Conservation (phyloP, 2,797 vertebrate genomes). For the Danio albolineatus region DNA sequence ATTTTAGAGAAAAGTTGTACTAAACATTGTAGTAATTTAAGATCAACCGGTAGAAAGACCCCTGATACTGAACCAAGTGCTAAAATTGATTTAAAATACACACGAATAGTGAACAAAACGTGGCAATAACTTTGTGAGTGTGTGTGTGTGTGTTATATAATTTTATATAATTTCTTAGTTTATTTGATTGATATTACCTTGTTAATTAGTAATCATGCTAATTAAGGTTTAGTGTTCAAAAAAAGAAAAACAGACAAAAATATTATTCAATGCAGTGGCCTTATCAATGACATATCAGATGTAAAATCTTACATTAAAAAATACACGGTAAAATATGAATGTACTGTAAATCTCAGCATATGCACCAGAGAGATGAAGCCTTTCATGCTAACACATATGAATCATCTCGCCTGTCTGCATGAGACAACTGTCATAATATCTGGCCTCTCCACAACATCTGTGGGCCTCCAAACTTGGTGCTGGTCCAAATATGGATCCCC, state of each 20-base stretch:
- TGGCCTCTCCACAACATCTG: conserved; percentile 84
- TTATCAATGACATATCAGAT: not conserved
- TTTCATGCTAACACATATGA: conserved; percentile 64
- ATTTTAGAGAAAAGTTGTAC: not conserved
- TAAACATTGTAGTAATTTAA: not conserved
- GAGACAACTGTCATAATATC: conserved; percentile 81
- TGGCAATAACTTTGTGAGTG: too few relatives aligned
- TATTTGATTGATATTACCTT: too few relatives aligned
- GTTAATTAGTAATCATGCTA: too few relatives aligned
- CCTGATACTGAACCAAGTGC: not conserved
- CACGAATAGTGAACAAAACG: too few relatives aligned
- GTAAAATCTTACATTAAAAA: not conserved
- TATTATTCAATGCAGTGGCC: not conserved
- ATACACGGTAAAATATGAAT: not conserved
- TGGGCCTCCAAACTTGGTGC: conserved; percentile 85
- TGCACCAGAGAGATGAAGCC: conserved; percentile 46
- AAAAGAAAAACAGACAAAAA: not conserved
- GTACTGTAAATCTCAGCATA: not conserved
- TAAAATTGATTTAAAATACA: not conserved
- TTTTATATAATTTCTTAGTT: too few relatives aligned
- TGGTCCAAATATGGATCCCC: conserved; percentile 82
- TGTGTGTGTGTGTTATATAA: too few relatives aligned
- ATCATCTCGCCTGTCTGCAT: conserved; percentile 69
- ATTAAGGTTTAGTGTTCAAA: not conserved
- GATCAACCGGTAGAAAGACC: not conserved